These are phyloP conservation scores for Xenentodon cancila DNA, from an alignment of 2,797 vertebrate genomes.

Conservation along the genomic window DNA sequence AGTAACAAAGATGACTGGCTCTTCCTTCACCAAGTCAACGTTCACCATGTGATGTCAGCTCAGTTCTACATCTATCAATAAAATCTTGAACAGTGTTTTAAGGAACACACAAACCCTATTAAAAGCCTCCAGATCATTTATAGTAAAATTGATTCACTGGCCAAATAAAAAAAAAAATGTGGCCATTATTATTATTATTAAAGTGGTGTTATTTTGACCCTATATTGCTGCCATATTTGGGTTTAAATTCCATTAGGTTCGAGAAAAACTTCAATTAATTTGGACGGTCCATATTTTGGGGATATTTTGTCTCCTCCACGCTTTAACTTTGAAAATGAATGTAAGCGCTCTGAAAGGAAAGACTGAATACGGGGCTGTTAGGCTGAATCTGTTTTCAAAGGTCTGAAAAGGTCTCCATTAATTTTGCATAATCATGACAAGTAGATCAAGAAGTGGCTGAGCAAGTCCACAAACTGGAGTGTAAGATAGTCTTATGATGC, in stretches of 20 bases:
- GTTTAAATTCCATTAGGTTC: conserved; percentile 29
- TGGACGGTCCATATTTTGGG: background rate
- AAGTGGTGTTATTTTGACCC: background rate
- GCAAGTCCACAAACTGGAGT: conserved; percentile 7
- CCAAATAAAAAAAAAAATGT: conserved; percentile 3
- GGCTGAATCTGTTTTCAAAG: too few relatives aligned
- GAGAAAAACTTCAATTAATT: conserved; percentile 4
- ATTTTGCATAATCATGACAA: background rate
- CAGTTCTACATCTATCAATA: conserved; percentile 15
- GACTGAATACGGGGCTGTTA: too few relatives aligned
- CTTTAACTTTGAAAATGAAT: background rate
- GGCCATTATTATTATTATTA: background rate
- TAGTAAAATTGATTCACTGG: background rate
- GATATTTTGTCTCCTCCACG: conserved; percentile 6
- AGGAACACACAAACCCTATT: conserved; percentile 12
- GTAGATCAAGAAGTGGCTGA: conserved; percentile 1
- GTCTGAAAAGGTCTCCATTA: too few relatives aligned
- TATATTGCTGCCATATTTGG: conserved; percentile 3
- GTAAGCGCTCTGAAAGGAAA: too few relatives aligned
- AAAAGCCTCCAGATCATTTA: conserved; percentile 6
- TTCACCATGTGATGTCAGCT: conserved; percentile 3
- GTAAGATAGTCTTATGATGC: background rate
- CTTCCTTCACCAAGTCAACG: background rate
- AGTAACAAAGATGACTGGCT: background rate
- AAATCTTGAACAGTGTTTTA: conserved; percentile 11